A percentile compares a stretch with the other conserved stretches of the same genome.
Evolutionary conservation across 2,888 invertebrate species (phyloP).

Genomic region (Drosophila gaucha): DNA sequence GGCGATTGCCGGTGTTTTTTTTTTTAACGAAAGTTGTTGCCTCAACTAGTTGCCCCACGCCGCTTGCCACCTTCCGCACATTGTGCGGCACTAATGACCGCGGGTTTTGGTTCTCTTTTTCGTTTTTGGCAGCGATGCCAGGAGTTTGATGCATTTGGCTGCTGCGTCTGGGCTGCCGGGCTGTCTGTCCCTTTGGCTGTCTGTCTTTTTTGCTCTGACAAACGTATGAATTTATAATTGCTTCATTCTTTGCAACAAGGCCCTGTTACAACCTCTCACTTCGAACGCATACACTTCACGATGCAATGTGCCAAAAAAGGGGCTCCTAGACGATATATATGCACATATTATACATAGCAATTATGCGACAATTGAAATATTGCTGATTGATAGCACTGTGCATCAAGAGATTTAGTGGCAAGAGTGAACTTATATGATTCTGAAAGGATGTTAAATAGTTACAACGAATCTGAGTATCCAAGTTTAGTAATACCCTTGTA

Average conservation of each 20-base stretch:
- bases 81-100: constrained; percentile 65
- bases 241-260: constrained; percentile 51
- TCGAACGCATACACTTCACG: background rate
- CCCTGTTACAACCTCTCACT: constrained; percentile 14
- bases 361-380: constrained; percentile 28
- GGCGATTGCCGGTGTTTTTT: constrained; percentile 1
- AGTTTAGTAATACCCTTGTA: no score
- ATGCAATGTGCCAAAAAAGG: constrained; percentile 31
- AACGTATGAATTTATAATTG: constrained; percentile 74
- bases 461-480: no score
- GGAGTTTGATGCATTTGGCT: constrained; percentile 27
- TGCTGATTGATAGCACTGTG: constrained; percentile 26
- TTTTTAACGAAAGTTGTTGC: constrained; percentile 11
- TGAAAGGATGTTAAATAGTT: no score
- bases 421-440: background rate
- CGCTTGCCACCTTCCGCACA: constrained; percentile 20
- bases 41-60: constrained; percentile 30
- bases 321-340: constrained; percentile 1
- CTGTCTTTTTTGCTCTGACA: constrained; percentile 25
- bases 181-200: constrained; percentile 21
- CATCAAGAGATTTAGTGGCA: background rate
- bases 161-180: constrained; percentile 9
- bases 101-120: constrained; percentile 22
- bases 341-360: constrained; percentile 16
- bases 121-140: constrained; percentile 59